Percentiles rank a stretch among this genome's conserved stretches.
Conservation (phyloP, 2,113 vertebrate species). For the Peucedramus taeniatus region DNA sequence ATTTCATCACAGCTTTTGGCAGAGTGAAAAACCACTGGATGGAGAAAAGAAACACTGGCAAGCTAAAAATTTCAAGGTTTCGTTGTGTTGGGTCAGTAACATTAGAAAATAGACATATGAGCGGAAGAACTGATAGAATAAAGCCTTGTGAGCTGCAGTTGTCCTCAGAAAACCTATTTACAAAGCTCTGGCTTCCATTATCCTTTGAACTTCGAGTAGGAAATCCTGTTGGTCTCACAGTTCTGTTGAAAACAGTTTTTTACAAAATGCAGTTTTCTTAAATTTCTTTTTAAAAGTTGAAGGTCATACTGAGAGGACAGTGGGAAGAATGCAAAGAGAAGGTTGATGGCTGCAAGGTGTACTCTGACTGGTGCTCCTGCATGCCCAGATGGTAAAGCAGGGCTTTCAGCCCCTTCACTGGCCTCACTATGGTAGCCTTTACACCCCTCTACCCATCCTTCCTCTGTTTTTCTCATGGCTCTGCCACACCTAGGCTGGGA, state of each 20-base stretch:
- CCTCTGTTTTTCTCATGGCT: background rate
- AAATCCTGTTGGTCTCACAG: background rate
- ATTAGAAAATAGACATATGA: background rate
- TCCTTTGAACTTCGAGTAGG: background rate
- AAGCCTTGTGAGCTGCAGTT: background rate
- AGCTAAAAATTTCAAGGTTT: background rate
- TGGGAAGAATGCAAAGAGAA: background rate
- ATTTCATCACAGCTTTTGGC: slow-evolving; percentile 17
- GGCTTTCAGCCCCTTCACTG: background rate
- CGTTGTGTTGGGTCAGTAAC: background rate
- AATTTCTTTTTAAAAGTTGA: background rate
- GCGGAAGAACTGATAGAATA: background rate
- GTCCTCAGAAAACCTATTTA: background rate
- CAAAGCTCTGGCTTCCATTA: background rate
- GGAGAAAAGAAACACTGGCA: background rate
- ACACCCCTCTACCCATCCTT: background rate
- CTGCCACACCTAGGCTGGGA: background rate
- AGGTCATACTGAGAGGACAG: background rate
- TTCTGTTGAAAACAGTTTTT: background rate
- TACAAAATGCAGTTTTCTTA: background rate
- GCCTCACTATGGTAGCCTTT: background rate
- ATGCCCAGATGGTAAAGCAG: background rate
- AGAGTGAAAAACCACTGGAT: background rate
- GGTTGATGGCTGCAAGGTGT: background rate
- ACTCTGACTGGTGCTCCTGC: background rate